A percentile compares a stretch with the other conserved stretches of the same genome.
Evolutionary conservation across 2,113 vertebrate species (phyloP).

Genomic region (Semnopithecus entellus): DNA sequence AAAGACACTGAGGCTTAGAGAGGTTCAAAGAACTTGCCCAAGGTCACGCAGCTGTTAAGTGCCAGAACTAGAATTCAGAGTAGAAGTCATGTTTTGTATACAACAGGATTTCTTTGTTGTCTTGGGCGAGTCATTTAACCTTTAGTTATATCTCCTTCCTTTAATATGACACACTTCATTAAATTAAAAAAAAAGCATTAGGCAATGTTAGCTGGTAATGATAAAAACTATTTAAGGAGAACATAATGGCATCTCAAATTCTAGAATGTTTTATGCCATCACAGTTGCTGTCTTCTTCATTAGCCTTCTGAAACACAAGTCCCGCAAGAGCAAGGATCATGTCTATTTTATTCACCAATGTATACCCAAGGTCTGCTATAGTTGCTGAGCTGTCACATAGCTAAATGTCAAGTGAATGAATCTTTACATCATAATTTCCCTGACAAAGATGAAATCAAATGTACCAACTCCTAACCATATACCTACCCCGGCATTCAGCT

Average conservation of each 20-base stretch:
- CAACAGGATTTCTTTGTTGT: neutral
- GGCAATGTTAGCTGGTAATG: neutral
- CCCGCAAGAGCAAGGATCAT: neutral
- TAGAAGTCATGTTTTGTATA: neutral
- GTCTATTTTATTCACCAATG: neutral
- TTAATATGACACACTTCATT: neutral
- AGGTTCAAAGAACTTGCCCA: constrained; percentile 2
- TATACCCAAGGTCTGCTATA: neutral
- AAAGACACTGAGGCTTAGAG: neutral
- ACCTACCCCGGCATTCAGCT: neutral
- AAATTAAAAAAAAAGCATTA: neutral
- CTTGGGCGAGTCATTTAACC: neutral
- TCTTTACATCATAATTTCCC: neutral
- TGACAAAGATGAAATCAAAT: neutral
- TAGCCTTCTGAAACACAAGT: constrained; percentile 25
- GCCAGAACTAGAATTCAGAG: neutral
- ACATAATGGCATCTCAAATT: neutral
- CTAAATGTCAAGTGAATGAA: neutral
- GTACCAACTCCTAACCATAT: neutral
- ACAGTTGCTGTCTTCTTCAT: neutral
- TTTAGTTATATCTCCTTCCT: neutral
- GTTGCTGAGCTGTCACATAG: neutral
- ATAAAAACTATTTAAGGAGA: neutral
- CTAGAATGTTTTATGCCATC: neutral
- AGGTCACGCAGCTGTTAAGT: neutral